Base-by-base conservation (phyloP, 2,888 invertebrate genomes). In the Zootermopsis nevadensis region DNA sequence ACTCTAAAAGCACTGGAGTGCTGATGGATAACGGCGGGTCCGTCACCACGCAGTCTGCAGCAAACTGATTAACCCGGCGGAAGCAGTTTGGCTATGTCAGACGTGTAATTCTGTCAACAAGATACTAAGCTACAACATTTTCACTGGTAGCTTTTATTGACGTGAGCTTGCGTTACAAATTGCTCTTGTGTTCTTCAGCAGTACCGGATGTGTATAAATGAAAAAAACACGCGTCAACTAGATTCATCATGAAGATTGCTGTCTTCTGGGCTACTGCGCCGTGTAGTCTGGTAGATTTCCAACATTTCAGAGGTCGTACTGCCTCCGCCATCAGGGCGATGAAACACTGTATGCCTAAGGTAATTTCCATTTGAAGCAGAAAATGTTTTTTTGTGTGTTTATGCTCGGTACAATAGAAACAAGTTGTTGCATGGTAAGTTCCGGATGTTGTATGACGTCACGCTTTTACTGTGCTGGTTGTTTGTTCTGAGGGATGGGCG, bases 361-460 rank as follows among this genome's bases (percentile, higher is more conserved):
- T 15, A 22, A 69, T 31, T 31, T 67, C 67, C 69, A 69, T 69
- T 69, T 69, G 2, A 12, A 27, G 60, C 7, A 12, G 27, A 19
- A 67, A 67, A 27, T 69, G 69, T 69, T 69, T 69, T 69, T 69
- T 33, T 33, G 33, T 30, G 3, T 67, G 31, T 69, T 69, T 69
- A 15, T 33, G 33, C 33, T 22, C 1, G 69, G 69, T 33, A 30
- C 69, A n/a, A 60, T 12, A 31, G 33, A 33, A 55, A 77, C 77
- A 55, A 77, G 77, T 77, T 77, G 55, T 31, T 67, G 67, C 67
- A 30, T 67, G 67, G 67, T 31, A 69, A 69, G 69, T 69, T 55
- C 31, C 77, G 77, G 77, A 77, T 53, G 77, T 77, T 77, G 33
- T 55, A 53, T 55, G 77, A 77, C 77, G 77, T 77, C 77, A 77